Evolutionary conservation across 2,888 invertebrate genomes (phyloP).

Genomic region (Leptopilina drosophilae): DNA sequence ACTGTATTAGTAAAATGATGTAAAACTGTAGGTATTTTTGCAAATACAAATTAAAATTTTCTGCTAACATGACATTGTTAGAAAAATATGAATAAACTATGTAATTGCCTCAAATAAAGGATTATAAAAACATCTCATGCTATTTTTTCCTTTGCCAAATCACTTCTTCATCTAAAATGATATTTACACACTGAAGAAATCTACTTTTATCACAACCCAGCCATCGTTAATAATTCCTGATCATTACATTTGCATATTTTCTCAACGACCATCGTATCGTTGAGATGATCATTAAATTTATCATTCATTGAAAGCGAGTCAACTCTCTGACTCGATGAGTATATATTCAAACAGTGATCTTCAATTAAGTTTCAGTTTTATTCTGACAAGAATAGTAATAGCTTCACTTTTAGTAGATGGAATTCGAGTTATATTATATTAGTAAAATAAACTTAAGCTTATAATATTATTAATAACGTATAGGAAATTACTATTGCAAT

Average conservation of each 20-base stretch:
- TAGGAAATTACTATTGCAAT: no score
- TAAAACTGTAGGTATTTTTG: no score
- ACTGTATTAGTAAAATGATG: no score
- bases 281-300: constrained; percentile 18
- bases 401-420: no score
- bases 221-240: background rate
- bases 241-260: constrained; percentile 29
- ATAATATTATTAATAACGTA: no score
- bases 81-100: no score
- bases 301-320: background rate
- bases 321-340: background rate
- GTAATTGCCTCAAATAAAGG: no score
- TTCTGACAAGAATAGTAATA: no score
- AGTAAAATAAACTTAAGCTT: no score
- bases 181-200: background rate
- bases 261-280: background rate
- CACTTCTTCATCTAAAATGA: background rate
- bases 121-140: background rate
- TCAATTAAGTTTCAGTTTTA: background rate
- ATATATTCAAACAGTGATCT: background rate
- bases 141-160: background rate
- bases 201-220: background rate
- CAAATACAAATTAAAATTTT: no score
- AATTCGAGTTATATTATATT: no score
- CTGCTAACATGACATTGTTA: no score